Percentiles rank a stretch among this genome's conserved stretches.
Evolutionary conservation across 2,888 invertebrate genomes (phyloP).

Genomic region (Athalia cordata): DNA sequence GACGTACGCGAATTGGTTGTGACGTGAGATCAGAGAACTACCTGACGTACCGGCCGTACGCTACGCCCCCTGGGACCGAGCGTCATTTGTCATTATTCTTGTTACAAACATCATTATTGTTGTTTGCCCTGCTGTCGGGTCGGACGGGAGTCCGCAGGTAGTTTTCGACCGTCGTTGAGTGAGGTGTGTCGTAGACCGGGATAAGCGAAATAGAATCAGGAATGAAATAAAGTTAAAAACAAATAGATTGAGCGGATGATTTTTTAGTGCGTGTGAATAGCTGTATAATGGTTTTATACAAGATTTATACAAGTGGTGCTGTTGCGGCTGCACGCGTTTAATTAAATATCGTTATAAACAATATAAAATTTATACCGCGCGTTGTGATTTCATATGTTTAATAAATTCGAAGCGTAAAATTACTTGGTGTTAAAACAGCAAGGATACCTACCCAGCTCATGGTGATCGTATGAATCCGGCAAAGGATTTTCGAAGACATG

Average conservation of each 20-base stretch:
- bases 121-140: neutral
- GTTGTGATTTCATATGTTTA: too few relatives aligned
- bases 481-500: too few relatives aligned
- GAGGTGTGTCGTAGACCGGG: constrained; percentile 4
- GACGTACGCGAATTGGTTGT: neutral
- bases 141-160: constrained; percentile 45
- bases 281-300: neutral
- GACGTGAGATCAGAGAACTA: neutral
- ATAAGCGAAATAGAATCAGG: neutral
- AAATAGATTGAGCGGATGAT: constrained; percentile 1
- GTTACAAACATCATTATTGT: neutral
- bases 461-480: too few relatives aligned
- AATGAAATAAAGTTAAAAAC: neutral
- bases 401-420: too few relatives aligned
- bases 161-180: neutral
- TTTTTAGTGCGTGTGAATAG: constrained; percentile 9
- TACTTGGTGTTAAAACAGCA: too few relatives aligned
- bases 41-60: neutral
- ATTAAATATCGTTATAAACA: too few relatives aligned
- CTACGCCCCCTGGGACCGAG: neutral
- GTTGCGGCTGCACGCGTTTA: neutral
- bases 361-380: too few relatives aligned
- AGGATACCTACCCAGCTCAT: too few relatives aligned
- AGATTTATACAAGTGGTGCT: constrained; percentile 17
- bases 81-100: constrained; percentile 23